Evolutionary conservation across 2,888 invertebrate species (phyloP), one percentile per base, ranked within the genome.

Genomic region (Ophonus ardosiacus): DNA sequence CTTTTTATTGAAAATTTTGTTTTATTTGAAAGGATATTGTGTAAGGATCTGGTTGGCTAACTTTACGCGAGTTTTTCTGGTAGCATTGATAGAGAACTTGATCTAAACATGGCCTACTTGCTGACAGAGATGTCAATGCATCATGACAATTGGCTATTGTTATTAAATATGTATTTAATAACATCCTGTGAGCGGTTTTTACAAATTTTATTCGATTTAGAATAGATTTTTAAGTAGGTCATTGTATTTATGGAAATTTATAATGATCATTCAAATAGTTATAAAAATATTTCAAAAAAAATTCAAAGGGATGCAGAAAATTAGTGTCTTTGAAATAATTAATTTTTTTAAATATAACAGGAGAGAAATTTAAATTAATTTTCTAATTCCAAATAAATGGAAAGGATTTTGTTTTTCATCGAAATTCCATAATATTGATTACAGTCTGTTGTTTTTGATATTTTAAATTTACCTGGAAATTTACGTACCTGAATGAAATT

Each of bases 51-150:
- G 18, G 21, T 63, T 63, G 63, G 21, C 63, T 63, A 63, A 78
- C 18, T n/a, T 17, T 7, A 17, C 31, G 1, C 31, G 31, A 18
- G 43, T 78, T 78, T 76, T 78, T 51, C 74, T 76, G 74, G 21
- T 43, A 61, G 63, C 63, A 63, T 63, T 81, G 81, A 81, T 81
- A 81, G 40, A 81, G 81, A 81, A 81, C 81, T 81, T 81, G 81
- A 38, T 21, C 81, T 68, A 17, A 56, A 68, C 68, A 65, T 81
- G 81, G 81, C 81, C 81, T 81, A 81, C 81, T 81, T 81, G 8
- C 31, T 40, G 65, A 81, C 43, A 21, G 56, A 56, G 68, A 65
- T 81, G 81, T 68, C 81, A 81, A 81, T 61, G 24, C 7, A 71
- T 71, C 38, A 40, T 38, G 31, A 61, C 61, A 61, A 80, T 80